phyloP scores from a whole-genome alignment of 1,140 invertebrate genomes.

The Psix sp. region DNA sequence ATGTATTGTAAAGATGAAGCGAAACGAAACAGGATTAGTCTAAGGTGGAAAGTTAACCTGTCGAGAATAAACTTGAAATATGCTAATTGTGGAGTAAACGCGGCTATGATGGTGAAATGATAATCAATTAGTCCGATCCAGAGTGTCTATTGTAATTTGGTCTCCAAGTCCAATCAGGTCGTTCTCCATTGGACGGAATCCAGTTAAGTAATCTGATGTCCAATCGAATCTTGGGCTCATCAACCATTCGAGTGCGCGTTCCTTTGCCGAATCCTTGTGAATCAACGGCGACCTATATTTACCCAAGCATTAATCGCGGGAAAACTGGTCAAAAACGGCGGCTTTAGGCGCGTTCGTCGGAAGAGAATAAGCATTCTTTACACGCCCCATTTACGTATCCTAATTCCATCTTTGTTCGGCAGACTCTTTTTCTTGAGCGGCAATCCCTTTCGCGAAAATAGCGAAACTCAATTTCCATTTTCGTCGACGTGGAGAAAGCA shows the following conservation, averaged over 20 bases:
- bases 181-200: conserved; percentile 31
- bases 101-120: conserved; percentile 6
- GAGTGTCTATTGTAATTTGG: conserved; percentile 22
- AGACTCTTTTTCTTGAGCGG: conserved; percentile 18
- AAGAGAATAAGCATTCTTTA: conserved; percentile 35
- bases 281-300: conserved; percentile 44
- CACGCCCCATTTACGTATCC: conserved; percentile 48
- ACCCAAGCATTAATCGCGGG: conserved; percentile 24
- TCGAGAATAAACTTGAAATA: conserved; percentile 24
- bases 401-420: conserved; percentile 43
- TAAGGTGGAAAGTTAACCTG: not conserved
- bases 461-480: conserved; percentile 55
- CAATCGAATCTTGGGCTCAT: conserved; percentile 27
- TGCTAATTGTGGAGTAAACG: conserved; percentile 16
- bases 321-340: conserved; percentile 13
- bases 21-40: no score
- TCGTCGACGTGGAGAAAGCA: conserved; percentile 46
- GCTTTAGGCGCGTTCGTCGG: conserved; percentile 4
- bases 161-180: conserved; percentile 36
- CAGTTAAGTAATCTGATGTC: conserved; percentile 40
- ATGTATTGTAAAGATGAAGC: no score
- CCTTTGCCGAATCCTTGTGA: conserved; percentile 29
- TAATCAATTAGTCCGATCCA: conserved; percentile 33
- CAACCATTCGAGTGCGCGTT: conserved; percentile 24
- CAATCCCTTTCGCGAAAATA: conserved; percentile 46